These are phyloP conservation scores for Heteromyza rotundicornis DNA, from an alignment of 2,888 invertebrate species.

Conservation along the genomic window DNA sequence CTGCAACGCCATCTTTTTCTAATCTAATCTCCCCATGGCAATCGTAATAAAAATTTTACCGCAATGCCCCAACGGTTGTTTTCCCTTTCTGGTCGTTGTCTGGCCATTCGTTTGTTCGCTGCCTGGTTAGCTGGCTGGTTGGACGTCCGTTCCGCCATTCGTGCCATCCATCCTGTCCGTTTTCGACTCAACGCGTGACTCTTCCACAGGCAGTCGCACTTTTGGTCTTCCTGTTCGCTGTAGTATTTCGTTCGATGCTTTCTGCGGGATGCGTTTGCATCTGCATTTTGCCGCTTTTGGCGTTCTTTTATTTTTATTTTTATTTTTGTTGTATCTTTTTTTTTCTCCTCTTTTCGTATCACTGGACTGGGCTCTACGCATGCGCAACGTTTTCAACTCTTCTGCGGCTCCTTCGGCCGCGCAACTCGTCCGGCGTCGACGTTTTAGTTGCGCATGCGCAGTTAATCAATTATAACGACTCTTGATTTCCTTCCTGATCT, in stretches of 20 bases:
- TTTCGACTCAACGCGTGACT: background rate
- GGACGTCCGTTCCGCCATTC: background rate
- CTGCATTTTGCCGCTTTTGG: too few species aligned
- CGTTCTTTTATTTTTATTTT: background rate
- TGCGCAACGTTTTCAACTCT: background rate
- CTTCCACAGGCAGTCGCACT: too few species aligned
- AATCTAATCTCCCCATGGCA: background rate
- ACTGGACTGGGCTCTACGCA: background rate
- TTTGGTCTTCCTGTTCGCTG: too few species aligned
- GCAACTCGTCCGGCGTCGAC: background rate
- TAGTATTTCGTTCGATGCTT: too few species aligned
- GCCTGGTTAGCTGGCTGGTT: background rate
- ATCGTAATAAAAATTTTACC: background rate
- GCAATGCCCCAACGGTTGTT: conserved; percentile 48
- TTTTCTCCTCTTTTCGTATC: background rate
- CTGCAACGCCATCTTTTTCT: background rate
- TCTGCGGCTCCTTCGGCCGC: background rate
- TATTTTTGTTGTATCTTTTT: background rate
- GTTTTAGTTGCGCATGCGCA: conserved; percentile 38
- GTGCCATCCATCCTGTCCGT: background rate
- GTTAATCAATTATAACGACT: conserved; percentile 62
- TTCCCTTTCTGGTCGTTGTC: conserved; percentile 55
- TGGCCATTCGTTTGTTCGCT: background rate
- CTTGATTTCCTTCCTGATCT: conserved; percentile 62
- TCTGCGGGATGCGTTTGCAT: too few species aligned